Conservation (phyloP, 1,140 invertebrate species). For the Drosophila grimshawi region DNA sequence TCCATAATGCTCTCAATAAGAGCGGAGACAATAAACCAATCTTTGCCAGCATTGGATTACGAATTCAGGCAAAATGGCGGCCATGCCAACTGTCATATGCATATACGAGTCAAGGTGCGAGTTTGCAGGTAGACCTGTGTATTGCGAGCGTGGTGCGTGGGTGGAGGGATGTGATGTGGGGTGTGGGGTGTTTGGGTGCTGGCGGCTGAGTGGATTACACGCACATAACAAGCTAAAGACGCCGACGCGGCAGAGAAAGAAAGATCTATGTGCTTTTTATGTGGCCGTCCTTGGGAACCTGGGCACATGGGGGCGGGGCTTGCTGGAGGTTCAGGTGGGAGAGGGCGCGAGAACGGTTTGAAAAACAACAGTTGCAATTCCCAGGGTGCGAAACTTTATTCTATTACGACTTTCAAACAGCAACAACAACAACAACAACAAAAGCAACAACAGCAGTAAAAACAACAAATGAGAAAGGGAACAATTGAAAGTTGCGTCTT, state of each 20-base stretch:
- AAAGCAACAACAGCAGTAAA: background rate
- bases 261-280: slow-evolving; percentile 70
- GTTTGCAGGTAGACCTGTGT: too few species aligned
- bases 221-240: slow-evolving; percentile 67
- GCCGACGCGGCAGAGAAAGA: background rate
- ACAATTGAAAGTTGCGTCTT: slow-evolving; percentile 72
- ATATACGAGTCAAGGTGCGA: background rate
- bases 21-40: slow-evolving; percentile 37
- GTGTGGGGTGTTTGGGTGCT: background rate
- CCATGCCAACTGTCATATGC: slow-evolving; percentile 55
- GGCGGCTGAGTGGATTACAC: slow-evolving; percentile 72
- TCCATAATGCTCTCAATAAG: background rate
- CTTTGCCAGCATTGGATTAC: slow-evolving; percentile 32
- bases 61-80: slow-evolving; percentile 37
- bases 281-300: slow-evolving; percentile 20
- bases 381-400: slow-evolving; percentile 77
- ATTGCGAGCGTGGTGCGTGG: background rate
- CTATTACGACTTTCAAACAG: slow-evolving; percentile 70
- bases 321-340: slow-evolving; percentile 54
- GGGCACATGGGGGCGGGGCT: background rate
- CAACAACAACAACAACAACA: slow-evolving; percentile 35
- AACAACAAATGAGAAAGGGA: slow-evolving; percentile 41
- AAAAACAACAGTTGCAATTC: slow-evolving; percentile 80
- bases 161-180: background rate
- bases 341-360: slow-evolving; percentile 14